Base-by-base conservation (phyloP, 2,113 vertebrate species). In the Scomber scombrus region DNA sequence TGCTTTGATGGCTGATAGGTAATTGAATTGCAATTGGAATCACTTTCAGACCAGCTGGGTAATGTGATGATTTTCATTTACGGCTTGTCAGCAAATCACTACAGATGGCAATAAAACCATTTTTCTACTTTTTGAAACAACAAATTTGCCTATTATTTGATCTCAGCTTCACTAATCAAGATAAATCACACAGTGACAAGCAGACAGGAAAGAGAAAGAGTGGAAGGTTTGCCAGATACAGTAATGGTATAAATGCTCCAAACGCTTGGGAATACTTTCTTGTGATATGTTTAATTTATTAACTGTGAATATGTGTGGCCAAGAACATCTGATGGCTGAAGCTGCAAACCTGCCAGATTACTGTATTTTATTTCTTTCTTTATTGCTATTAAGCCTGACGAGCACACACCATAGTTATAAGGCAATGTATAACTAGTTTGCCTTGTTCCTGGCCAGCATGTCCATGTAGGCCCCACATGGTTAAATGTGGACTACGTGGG, bases 1-100 rank as follows among this genome's bases (percentile, higher is more conserved):
- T 50, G 21, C 46, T 60, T 49, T 64, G 46, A 79, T 76, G 55
- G 69, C 67, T 85, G 71, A 82, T 76, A 58, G 26, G 29, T 70
- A 54, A 76, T 54, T 81, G 49, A 73, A 64, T 71, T 54, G 29
- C 66, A 87, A 81, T 81, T 57, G 78, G 7, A 63, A 46, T 75
- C 19, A 1, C 15, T 66, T 75, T 65, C 5, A 63, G 60, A 75
- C 16, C 49, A 68, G 60, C 58, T 50, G 31, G 26, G 57, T 68
- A 75, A 78, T 31, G 58, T 56, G 70, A 81, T 50, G 3, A 60
- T 80, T 60, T 76, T 49, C 56, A 78, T 80, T 62, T 45, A 70
- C 43, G n/a, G 18, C 63, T 74, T 57, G 21, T 76, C 66, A 51
- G 72, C 11, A 26, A 70, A 75, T 65, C 11, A 23, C 47, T 34